Evolutionary conservation across 2,113 vertebrate genomes (phyloP).

Genomic region (Labeo rohita): DNA sequence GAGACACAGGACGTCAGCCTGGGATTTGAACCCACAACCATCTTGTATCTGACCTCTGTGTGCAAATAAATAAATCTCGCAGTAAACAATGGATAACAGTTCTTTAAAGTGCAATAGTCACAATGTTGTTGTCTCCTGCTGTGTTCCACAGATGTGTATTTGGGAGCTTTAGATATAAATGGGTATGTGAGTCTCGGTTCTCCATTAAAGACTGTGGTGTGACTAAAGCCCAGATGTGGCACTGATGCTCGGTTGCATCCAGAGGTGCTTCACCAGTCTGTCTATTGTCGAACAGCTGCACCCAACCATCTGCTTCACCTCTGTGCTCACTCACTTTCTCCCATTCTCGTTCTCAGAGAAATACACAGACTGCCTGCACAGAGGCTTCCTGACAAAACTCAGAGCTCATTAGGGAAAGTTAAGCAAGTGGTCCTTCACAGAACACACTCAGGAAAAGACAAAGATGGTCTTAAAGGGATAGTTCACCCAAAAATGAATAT

Average conservation of each 20-base stretch:
- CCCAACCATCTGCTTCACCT: conserved; percentile 74
- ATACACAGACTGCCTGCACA: conserved; percentile 13
- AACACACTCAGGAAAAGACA: conserved; percentile 26
- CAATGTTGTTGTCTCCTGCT: not conserved
- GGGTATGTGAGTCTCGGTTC: conserved; percentile 12
- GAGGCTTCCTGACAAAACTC: conserved; percentile 23
- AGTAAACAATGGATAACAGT: not conserved
- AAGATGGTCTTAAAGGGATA: conserved; percentile 11
- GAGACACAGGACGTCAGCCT: not conserved
- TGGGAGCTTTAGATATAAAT: conserved; percentile 6
- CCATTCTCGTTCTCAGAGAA: not conserved
- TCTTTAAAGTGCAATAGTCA: not conserved
- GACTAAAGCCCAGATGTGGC: conserved; percentile 64
- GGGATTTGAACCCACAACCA: not conserved
- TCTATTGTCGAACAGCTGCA: conserved; percentile 76
- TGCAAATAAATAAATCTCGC: not conserved
- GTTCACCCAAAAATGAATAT: not conserved
- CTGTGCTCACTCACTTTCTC: conserved; percentile 44
- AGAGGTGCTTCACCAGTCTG: conserved; percentile 63
- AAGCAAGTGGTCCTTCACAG: conserved; percentile 33
- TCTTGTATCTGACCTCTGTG: not conserved
- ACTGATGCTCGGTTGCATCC: conserved; percentile 55
- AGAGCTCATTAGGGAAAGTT: conserved; percentile 34
- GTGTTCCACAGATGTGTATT: conserved; percentile 6
- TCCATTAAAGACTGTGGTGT: conserved; percentile 66